phyloP scores from a whole-genome alignment of 2,888 invertebrate species.

The Lasioglossum pauxillum region DNA sequence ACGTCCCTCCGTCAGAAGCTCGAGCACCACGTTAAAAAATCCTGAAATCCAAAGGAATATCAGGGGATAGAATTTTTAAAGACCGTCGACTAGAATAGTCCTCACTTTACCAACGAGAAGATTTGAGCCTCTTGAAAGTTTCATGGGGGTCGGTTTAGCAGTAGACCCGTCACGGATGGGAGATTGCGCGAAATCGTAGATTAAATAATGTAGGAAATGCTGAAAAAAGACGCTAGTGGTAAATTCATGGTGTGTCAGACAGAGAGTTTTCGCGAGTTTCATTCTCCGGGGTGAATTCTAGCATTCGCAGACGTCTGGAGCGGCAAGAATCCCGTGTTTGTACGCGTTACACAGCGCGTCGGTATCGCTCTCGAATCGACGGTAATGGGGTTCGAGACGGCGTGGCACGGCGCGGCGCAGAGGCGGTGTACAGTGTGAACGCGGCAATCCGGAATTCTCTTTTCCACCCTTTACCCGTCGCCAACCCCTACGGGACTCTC shows the following conservation, averaged over 20 bases:
- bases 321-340: conserved; percentile 47
- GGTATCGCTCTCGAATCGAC: conserved; percentile 59
- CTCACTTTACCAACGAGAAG: neutral
- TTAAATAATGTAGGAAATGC: neutral
- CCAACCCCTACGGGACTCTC: conserved; percentile 62
- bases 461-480: conserved; percentile 62
- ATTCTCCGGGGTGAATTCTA: neutral
- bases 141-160: neutral
- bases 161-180: neutral
- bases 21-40: too few species aligned
- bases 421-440: conserved; percentile 40
- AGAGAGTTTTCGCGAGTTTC: conserved; percentile 14
- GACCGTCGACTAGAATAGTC: neutral
- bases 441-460: conserved; percentile 65
- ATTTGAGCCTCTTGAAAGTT: neutral
- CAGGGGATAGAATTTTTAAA: neutral
- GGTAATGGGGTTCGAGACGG: conserved; percentile 64
- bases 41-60: too few species aligned
- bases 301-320: conserved; percentile 20
- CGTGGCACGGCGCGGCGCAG: conserved; percentile 27
- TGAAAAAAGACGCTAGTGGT: neutral
- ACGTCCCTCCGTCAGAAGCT: too few species aligned
- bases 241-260: neutral
- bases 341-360: conserved; percentile 46
- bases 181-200: neutral